Percentiles rank a stretch among this genome's conserved stretches.
Conservation (phyloP, 2,113 vertebrate genomes). For the Thermophis baileyi region DNA sequence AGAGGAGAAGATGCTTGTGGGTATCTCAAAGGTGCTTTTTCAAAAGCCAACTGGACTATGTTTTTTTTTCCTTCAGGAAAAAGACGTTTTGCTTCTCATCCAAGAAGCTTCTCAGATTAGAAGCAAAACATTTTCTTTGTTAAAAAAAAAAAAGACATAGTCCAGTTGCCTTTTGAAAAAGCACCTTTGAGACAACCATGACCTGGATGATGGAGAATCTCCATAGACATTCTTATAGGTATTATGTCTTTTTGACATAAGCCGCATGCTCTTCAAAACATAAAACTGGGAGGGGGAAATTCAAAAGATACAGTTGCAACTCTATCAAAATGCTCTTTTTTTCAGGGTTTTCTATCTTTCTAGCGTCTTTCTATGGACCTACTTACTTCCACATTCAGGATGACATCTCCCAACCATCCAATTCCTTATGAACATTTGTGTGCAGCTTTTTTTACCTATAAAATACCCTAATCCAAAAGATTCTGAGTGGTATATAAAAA, state of each 20-base stretch:
- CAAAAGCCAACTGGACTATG: not conserved
- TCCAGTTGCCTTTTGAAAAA: not conserved
- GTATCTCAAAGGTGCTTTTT: not conserved
- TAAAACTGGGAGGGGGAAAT: not conserved
- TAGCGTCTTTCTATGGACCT: too few relatives aligned
- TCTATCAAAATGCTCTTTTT: not conserved
- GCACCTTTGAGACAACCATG: not conserved
- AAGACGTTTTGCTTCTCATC: not conserved
- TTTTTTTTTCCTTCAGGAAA: not conserved
- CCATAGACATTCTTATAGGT: not conserved
- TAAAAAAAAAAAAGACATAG: not conserved
- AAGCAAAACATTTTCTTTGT: not conserved
- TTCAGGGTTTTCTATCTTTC: not conserved
- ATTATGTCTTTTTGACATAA: not conserved
- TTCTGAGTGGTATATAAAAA: not conserved
- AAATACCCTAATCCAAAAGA: not conserved
- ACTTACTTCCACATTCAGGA: not conserved
- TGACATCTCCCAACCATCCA: not conserved
- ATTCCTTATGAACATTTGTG: not conserved
- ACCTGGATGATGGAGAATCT: not conserved
- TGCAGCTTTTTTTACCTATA: not conserved
- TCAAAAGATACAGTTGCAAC: not conserved
- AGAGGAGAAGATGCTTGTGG: not conserved
- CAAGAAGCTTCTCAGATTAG: not conserved
- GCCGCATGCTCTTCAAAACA: not conserved